phyloP scores from a whole-genome alignment of 2,797 vertebrate genomes.

The Diplodus sargus region DNA sequence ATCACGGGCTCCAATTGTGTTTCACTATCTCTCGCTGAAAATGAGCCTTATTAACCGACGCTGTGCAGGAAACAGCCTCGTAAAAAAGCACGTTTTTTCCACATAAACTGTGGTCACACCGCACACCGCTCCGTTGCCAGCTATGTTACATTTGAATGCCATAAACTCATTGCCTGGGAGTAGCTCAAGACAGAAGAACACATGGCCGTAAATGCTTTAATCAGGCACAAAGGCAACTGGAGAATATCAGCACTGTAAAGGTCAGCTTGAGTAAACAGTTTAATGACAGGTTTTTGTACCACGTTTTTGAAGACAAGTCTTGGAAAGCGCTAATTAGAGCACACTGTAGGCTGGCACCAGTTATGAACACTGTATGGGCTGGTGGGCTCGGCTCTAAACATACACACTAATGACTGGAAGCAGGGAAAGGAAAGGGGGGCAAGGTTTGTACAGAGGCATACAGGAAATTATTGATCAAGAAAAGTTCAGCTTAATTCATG shows the following conservation, averaged over 20 bases:
- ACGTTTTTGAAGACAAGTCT: constrained; percentile 46
- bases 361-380: constrained; percentile 33
- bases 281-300: constrained; percentile 39
- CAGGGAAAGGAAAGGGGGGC: background rate
- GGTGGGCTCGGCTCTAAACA: constrained; percentile 35
- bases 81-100: constrained; percentile 79
- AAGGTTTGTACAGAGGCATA: background rate
- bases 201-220: constrained; percentile 61
- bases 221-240: constrained; percentile 60
- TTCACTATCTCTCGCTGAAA: constrained; percentile 77
- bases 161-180: constrained; percentile 59
- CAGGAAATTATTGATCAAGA: background rate
- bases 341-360: constrained; percentile 24
- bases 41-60: constrained; percentile 76
- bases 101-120: constrained; percentile 76
- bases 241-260: constrained; percentile 64
- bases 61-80: constrained; percentile 65
- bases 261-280: constrained; percentile 73
- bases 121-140: constrained; percentile 59
- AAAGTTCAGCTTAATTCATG: background rate
- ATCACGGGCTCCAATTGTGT: constrained; percentile 69
- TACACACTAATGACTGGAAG: constrained; percentile 31
- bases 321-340: constrained; percentile 50
- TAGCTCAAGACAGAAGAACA: constrained; percentile 47
- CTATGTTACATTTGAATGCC: constrained; percentile 55